Base-by-base conservation (phyloP, 2,888 invertebrate genomes). In the Malthinus seriepunctatus region DNA sequence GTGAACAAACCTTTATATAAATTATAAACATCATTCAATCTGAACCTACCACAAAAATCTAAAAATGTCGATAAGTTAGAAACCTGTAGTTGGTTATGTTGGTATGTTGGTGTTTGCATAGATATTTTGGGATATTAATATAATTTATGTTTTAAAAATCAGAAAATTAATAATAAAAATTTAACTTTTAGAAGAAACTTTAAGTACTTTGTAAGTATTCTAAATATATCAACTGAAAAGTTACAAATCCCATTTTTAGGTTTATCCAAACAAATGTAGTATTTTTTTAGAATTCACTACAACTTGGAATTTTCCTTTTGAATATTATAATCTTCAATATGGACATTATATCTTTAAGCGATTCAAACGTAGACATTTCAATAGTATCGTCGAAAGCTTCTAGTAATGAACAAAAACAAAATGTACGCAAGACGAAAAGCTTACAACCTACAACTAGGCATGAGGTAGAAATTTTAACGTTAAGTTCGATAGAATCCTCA, bases 291-390 rank as follows among this genome's bases (percentile, higher is more conserved):
- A 23, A 23, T 23, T 23, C 23, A 23, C 5, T 23, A 23, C 5
- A 23, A 23, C 5, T 23, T 23, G 23, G 23, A 23, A 23, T 23
- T 23, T 23, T 23, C 23, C 23, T 23, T 23, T 5, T 5, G 14
- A 42, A 15, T 42, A 42, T 5, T 42, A 42, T 23, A 45, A 23
- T 34, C 35, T 1, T 14, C 1, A 45, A 45, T n/a, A 50, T 60
- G 53, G 63, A 63, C 1, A 33, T 60, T 11, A 63, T 63, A 35
- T 37, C 57, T n/a, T 54, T 63, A 47, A 63, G 63, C 14, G 56
- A 60, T 11, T 35, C 63, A 10, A 51, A 51, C 2, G 47, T 54
- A 0, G 37, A n/a, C 23, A 33, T 10, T 12, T 32, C 15, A 14
- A 15, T 8, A 23, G 33, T 9, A 5, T 12, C 10, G 9, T 12